phyloP scores from a whole-genome alignment of 2,888 invertebrate genomes.

The Camptogramma bilineatum region DNA sequence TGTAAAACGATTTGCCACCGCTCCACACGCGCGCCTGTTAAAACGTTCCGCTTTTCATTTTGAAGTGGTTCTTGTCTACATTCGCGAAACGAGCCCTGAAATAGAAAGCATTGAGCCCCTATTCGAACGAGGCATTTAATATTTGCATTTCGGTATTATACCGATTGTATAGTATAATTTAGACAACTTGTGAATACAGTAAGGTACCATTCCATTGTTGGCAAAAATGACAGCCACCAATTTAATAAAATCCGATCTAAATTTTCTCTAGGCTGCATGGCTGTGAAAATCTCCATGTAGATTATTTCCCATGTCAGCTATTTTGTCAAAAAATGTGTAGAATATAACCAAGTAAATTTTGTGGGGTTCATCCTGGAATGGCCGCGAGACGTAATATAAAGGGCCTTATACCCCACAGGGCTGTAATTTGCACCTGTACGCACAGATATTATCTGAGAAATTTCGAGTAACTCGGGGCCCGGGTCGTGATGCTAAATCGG shows the following conservation, averaged over 20 bases:
- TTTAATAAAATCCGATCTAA: not conserved
- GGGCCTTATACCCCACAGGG: conserved; percentile 69
- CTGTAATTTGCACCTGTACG: conserved; percentile 81
- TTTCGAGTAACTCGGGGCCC: conserved; percentile 67
- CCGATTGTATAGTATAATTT: too few species aligned
- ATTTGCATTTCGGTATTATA: too few species aligned
- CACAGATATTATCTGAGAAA: conserved; percentile 77
- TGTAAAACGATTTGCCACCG: conserved; percentile 23
- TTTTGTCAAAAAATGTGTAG: conserved; percentile 47
- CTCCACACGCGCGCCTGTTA: conserved; percentile 15
- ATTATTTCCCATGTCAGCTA: conserved; percentile 30
- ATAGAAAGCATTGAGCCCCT: conserved; percentile 3
- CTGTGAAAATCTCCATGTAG: conserved; percentile 4
- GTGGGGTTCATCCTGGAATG: conserved; percentile 59
- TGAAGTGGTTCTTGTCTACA: conserved; percentile 24
- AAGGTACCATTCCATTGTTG: not conserved
- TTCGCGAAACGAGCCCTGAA: conserved; percentile 1
- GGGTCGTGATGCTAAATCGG: conserved; percentile 46
- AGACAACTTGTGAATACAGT: not conserved
- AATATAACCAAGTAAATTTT: conserved; percentile 32
- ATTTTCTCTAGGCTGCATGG: conserved; percentile 4
- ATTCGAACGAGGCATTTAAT: not conserved
- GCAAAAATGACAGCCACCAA: not conserved
- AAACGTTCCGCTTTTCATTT: conserved; percentile 22
- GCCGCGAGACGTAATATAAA: conserved; percentile 67